These are phyloP conservation scores for Cyprinodon tularosa DNA, from an alignment of 2,113 vertebrate genomes.

Conservation along the genomic window DNA sequence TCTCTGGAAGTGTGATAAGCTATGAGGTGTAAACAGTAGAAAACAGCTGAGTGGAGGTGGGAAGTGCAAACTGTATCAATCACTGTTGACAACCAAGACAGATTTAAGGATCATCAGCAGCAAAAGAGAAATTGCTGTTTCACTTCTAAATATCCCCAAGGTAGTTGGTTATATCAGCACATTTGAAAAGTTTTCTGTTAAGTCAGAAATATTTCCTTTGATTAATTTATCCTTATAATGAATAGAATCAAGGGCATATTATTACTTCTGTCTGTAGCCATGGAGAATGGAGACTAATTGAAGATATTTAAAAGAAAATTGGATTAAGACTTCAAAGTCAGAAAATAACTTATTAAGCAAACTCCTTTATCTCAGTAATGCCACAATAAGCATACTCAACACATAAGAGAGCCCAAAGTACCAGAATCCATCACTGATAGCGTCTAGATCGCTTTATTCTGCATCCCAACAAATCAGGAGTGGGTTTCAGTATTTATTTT, in stretches of 20 bases:
- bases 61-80: slow-evolving; percentile 73
- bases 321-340: neutral
- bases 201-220: neutral
- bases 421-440: neutral
- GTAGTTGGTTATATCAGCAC: slow-evolving; percentile 47
- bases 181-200: neutral
- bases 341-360: neutral
- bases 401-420: neutral
- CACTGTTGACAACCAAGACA: slow-evolving; percentile 71
- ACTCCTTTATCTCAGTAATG: neutral
- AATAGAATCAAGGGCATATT: neutral
- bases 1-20: slow-evolving; percentile 47
- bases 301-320: neutral
- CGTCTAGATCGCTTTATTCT: neutral
- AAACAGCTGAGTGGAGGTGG: slow-evolving; percentile 42
- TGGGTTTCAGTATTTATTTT: neutral
- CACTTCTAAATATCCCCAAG: slow-evolving; percentile 31
- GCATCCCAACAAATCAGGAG: neutral
- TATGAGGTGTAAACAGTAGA: slow-evolving; percentile 35
- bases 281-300: neutral
- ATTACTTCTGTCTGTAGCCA: neutral
- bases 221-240: neutral
- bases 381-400: neutral
- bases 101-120: slow-evolving; percentile 55
- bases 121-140: slow-evolving; percentile 42